Percentiles rank a stretch among this genome's conserved stretches.
Conservation (phyloP, 2,113 vertebrate genomes). For the Fregata magnificens region DNA sequence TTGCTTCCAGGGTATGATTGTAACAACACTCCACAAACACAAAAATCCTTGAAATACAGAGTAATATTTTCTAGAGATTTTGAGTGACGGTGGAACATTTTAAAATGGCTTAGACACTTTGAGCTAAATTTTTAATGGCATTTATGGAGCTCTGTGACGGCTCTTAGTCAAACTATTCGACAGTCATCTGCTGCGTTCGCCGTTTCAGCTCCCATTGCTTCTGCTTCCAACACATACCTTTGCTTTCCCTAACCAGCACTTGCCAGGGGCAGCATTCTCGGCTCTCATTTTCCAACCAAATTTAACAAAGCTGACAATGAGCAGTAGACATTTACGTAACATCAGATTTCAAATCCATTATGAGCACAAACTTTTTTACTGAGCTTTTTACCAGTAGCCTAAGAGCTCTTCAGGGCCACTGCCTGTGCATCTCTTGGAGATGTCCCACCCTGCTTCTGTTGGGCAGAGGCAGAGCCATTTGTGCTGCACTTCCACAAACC, state of each 20-base stretch:
- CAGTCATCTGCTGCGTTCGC: neutral
- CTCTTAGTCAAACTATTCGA: neutral
- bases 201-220: neutral
- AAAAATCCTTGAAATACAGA: neutral
- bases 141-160: neutral
- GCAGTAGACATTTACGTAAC: neutral
- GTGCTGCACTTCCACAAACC: neutral
- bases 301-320: neutral
- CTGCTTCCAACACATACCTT: neutral
- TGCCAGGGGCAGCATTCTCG: neutral
- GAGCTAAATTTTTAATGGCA: neutral
- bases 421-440: neutral
- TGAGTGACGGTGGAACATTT: neutral
- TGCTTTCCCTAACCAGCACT: neutral
- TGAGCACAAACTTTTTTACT: neutral
- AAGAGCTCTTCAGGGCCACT: neutral
- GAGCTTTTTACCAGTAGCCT: neutral
- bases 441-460: fast-evolving
- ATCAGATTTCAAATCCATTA: neutral
- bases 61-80: neutral
- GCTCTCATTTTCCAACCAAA: neutral
- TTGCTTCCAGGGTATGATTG: neutral
- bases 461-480: neutral
- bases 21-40: neutral
- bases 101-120: neutral